Base-by-base conservation (phyloP, 2,113 vertebrate species). In the Urocynchramus pylzowi region DNA sequence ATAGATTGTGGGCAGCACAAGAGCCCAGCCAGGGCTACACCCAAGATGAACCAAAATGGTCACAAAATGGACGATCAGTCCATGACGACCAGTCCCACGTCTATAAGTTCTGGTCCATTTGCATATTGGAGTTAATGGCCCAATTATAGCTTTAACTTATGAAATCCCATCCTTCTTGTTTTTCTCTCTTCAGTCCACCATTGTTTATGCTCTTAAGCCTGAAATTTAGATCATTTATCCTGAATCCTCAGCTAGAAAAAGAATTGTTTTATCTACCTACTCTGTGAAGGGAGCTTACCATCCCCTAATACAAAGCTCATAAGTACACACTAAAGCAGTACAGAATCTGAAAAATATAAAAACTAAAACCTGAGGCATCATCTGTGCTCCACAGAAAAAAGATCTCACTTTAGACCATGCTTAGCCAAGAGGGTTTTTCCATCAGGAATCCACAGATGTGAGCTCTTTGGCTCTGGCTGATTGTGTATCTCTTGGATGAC, bases 391-490 rank as follows among this genome's bases (percentile, higher is more conserved):
- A 2, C 53, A 78, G 78, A 63, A 87, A 92, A 92, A 83, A 63
- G 49, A 70, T 39, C 73, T 94, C 42, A 52, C 91, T 97, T 94
- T n/a, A 90, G 82, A 81, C 87, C 94, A 31, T 54, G 49, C 50
- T 94, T 61, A 89, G 45, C 88, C 89, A 95, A 89, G 86, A 93
- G 44, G 47, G 35, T 49, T 95, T 96, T 86, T 74, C 81, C 45
- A 94, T 93, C 63, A 96, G 56, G 50, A 97, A 93, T 89, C 59
- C 91, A 77, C 52, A 80, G 44, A 82, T 61, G 42, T 5, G 75
- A 84, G 41, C 16, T 96, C 57, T 87, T 84, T 61, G 75, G 45
- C 44, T 83, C 64, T 31, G 39, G 27, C 45, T 87, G 79, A 86
- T 50, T 57, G 60, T 14, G 18, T 12, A 53, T 26, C 35, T 65